These are phyloP conservation scores for Rattus rattus DNA, from an alignment of 2,113 vertebrate genomes.

Conservation along the genomic window DNA sequence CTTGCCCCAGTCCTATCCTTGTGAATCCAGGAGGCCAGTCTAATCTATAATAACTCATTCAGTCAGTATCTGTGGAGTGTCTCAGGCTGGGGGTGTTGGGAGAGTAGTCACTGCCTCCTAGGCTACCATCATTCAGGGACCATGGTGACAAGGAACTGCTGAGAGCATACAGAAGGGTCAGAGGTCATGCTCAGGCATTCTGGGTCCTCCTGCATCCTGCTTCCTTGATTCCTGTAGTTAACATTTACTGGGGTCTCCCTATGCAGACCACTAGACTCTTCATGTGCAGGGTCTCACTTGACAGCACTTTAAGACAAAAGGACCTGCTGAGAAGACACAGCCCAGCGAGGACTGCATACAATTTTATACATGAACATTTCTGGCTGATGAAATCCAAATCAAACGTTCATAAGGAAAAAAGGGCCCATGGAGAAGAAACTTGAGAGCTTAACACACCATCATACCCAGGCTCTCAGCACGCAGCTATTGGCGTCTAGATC, in stretches of 20 bases:
- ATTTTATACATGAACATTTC: slow-evolving; percentile 33
- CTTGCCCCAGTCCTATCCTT: background rate
- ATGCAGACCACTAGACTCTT: background rate
- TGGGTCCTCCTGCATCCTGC: background rate
- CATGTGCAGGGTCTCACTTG: background rate
- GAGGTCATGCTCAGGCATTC: background rate
- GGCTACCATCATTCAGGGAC: background rate
- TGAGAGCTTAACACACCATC: too few relatives aligned
- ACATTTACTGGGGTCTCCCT: background rate
- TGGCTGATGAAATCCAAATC: slow-evolving; percentile 25
- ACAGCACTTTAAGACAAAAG: background rate
- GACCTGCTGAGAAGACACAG: background rate
- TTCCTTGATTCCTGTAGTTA: background rate
- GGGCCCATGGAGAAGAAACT: background rate
- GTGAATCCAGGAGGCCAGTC: background rate
- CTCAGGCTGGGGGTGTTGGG: background rate
- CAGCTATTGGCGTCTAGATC: too few relatives aligned
- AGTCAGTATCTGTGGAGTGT: slow-evolving; percentile 4
- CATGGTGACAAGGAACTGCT: background rate
- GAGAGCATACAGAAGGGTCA: background rate
- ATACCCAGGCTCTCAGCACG: too few relatives aligned
- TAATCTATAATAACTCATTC: slow-evolving; percentile 8
- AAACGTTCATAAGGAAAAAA: slow-evolving; percentile 1
- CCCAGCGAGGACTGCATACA: slow-evolving; percentile 22
- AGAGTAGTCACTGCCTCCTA: background rate